Evolutionary conservation across 2,113 vertebrate species (phyloP).

Genomic region (Erinaceus europaeus): DNA sequence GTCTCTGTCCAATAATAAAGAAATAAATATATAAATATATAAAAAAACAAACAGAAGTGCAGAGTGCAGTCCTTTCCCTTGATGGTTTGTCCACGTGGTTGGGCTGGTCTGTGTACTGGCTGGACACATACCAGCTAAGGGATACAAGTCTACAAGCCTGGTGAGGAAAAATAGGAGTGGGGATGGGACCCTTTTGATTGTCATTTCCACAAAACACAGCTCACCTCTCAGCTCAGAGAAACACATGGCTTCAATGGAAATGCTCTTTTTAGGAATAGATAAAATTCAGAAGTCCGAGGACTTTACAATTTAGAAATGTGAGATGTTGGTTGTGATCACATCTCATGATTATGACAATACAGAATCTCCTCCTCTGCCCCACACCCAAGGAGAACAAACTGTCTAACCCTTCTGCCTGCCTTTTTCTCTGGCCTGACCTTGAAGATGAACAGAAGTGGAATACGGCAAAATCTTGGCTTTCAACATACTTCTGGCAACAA

Average conservation of each 20-base stretch:
- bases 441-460: background rate
- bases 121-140: too few relatives aligned
- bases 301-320: slow-evolving; percentile 24
- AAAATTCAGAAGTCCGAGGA: slow-evolving; percentile 18
- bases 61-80: background rate
- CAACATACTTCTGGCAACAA: background rate
- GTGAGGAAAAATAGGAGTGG: background rate
- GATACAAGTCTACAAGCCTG: too few relatives aligned
- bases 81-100: background rate
- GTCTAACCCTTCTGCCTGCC: background rate
- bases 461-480: background rate
- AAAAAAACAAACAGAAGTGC: too few relatives aligned
- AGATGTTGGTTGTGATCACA: background rate
- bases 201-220: background rate
- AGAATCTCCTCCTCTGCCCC: background rate
- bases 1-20: too few relatives aligned
- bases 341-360: background rate
- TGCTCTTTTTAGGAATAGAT: background rate
- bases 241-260: background rate
- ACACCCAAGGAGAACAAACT: background rate
- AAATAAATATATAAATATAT: too few relatives aligned
- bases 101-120: too few relatives aligned
- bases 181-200: background rate
- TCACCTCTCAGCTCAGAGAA: background rate
- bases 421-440: background rate